Base-by-base conservation (phyloP, 2,113 vertebrate genomes). In the Malurus cyaneus region DNA sequence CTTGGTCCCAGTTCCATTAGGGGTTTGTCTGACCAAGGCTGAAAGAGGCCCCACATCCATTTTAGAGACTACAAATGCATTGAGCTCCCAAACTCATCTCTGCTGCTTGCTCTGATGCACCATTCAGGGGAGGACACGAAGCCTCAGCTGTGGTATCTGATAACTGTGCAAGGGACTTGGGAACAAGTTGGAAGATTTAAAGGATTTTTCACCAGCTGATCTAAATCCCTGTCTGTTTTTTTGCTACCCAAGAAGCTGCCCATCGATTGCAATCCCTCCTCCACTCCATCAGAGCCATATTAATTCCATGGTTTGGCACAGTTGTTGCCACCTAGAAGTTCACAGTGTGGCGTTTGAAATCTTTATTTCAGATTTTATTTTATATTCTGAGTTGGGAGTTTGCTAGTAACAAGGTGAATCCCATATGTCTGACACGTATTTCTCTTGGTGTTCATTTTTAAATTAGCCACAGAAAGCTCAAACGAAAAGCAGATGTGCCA, bases 401-500 rank as follows among this genome's bases (percentile, higher is more conserved):
- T 53, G 49, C 29, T 66, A 23, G 44, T 39, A 78, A 36, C 2
- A 2, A 53, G 46, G 59, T 61, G 59, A 71, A 66, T 46, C 64
- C 82, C 32, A 80, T 71, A 60, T 24, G 64, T 66, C 49, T 61
- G 64, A 65, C 82, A 59, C 1, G 1, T 77, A 66, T 78, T 86
- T 71, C 77, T 65, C 32, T 64, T 46, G 49, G 80, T 42, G 41
- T 64, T 91, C 52, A 20, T 91, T 92, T 94, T 83, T 67, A 94
- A 71, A 86, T 93, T 17, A 87, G 66, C 74, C 31, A n/a, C 69
- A 94, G 92, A 92, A 60, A 81, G 73, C 41, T 80, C 62, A 94
- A 95, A 91, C 77, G 91, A 83, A 93, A 94, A 94, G 80, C 94
- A 94, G 80, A 96, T 92, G 89, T 93, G 65, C 89, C 67, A 18